Conservation (phyloP, 2,113 vertebrate species). For the Pandion haliaetus region DNA sequence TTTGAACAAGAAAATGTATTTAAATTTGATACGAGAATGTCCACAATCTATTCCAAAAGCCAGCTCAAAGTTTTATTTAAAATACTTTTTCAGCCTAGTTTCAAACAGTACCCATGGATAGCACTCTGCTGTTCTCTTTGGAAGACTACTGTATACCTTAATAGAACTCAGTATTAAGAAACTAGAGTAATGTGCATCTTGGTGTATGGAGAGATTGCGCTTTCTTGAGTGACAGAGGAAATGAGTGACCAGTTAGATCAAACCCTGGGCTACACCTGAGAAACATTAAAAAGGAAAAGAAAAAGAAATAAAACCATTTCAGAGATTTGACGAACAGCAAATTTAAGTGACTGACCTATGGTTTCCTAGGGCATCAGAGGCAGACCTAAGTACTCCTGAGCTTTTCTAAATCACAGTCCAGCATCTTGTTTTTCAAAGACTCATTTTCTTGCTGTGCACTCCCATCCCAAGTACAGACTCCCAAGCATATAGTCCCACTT, state of each 20-base stretch:
- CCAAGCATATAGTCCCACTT: neutral
- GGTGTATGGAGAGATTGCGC: neutral
- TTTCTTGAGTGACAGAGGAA: neutral
- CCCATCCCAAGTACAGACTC: neutral
- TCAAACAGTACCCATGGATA: neutral
- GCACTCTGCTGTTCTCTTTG: neutral
- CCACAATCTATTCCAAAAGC: neutral
- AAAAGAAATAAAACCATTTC: neutral
- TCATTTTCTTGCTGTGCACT: neutral
- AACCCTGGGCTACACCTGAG: neutral
- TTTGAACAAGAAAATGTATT: neutral
- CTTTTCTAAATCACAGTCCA: neutral
- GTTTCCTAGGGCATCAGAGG: neutral
- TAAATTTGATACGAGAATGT: neutral
- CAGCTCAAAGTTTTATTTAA: neutral
- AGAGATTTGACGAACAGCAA: neutral
- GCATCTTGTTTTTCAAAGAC: neutral
- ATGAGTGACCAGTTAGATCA: neutral
- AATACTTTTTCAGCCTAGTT: neutral
- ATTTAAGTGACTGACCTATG: neutral
- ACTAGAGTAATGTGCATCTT: neutral
- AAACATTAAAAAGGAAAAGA: neutral
- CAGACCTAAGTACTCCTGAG: neutral
- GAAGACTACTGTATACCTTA: neutral
- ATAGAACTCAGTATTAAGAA: neutral